Conservation (phyloP, 2,888 invertebrate genomes). For the Tenthredo scrophulariae region DNA sequence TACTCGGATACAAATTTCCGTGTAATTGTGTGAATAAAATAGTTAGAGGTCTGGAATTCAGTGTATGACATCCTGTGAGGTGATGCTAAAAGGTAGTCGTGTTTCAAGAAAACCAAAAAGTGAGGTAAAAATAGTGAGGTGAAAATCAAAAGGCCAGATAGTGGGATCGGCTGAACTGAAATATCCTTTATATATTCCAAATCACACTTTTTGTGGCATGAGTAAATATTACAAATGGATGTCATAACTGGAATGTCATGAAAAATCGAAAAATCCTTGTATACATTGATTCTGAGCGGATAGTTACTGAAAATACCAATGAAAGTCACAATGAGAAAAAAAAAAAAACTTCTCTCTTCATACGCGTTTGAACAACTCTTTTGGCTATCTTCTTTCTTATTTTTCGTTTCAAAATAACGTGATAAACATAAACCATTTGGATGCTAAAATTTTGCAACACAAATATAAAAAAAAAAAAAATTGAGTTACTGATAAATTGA, state of each 20-base stretch:
- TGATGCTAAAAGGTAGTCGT: neutral
- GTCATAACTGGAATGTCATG: neutral
- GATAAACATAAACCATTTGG: neutral
- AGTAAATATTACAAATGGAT: neutral
- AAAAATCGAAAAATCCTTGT: neutral
- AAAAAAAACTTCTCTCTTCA: neutral
- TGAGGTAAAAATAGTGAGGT: neutral
- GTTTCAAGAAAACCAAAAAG: neutral
- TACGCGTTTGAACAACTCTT: neutral
- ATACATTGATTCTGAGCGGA: neutral
- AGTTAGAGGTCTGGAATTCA: neutral
- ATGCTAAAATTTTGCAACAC: neutral
- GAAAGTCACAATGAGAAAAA: neutral
- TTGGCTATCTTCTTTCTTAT: neutral
- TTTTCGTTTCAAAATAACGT: neutral
- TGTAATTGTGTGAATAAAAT: neutral
- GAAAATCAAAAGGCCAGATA: neutral
- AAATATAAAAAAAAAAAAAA: neutral
- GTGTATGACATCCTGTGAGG: constrained; percentile 3
- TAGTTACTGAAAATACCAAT: neutral
- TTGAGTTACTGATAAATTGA: neutral
- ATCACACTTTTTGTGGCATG: neutral
- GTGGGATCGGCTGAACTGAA: neutral
- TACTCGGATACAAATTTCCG: neutral
- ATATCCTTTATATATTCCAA: neutral